Evolutionary conservation across 53 echinoderm and acorn worm genomes (phyloP), one percentile per base, ranked within the genome.

Genomic region (Crossaster papposus): DNA sequence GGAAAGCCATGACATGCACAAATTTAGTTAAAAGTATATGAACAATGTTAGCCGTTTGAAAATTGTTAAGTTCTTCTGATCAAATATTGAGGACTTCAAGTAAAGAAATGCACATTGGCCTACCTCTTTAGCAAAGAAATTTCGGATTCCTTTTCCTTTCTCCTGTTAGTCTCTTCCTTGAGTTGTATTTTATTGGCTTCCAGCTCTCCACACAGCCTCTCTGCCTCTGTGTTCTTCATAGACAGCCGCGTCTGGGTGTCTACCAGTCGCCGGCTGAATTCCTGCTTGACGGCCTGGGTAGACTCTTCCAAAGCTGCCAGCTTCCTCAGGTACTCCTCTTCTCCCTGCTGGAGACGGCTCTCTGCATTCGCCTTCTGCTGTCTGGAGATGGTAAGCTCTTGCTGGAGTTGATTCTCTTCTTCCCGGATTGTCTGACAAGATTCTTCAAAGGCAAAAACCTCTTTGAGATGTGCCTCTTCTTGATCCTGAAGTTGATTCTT

Each of bases 201-300:
- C 6, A 95, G 79, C 29, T 95, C 92, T 13, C 58, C 80, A 36
- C 53, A 28, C 62, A 81, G 80, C 76, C 72, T 89, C 74, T 89
- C 77, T 23, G 89, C 76, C 54, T 95, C 96, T 0, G 91, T 83
- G 64, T 79, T 87, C 91, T 93, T 95, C 72, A 75, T 54, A 14
- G 91, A 90, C 24, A 95, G 92, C 73, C 89, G 93, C 76, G 89
- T 97, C 87, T 97, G 95, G 18, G 98, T 94, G 31, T 96, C 95
- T 11, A 97, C 91, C 30, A 97, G 92, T 26, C 95, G 91, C 7
- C 94, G 91, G 36, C 93, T 94, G 72, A 95, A 94, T 72, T 97
- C 98, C 88, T 95, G 92, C 79, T 91, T 90, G 18, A 93, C 89
- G n/a, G 81, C 65, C 81, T 86, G 78, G 51, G 83, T 89, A 11